Evolutionary conservation across 2,888 invertebrate species (phyloP), one percentile per base, ranked within the genome.

Genomic region (Trissonchulus latispiculum): DNA sequence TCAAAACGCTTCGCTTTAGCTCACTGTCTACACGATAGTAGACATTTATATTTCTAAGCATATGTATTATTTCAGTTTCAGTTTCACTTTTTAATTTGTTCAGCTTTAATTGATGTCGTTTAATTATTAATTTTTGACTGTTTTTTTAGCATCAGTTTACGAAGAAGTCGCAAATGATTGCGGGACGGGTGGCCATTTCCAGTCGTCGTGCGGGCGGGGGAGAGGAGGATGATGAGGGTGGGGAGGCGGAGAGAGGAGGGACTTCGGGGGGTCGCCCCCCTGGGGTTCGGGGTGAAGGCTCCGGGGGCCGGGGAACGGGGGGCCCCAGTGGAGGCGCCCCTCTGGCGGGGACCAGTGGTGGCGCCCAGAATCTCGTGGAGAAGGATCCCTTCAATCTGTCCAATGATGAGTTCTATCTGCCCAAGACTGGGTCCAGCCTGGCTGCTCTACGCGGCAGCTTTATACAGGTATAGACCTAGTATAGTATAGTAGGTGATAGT

Each of bases 381-480:
- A 87, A 93, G 78, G 97, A 99, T 87, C 95, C 95, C 0, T 97
- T 95, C 85, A 99, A 99, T 83, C 90, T 99, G 77, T 95, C 95
- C 0, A 97, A 97, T 84, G 99, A 99, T 82, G 92, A 94, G 88
- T 95, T 87, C 84, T 99, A 99, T 83, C 90, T 91, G 85, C 91
- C 96, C 0, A 90, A 92, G 80, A 91, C 92, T 0, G 91, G 92
- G 89, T 1, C 89, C 91, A 28, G 33, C 18, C 23, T 59, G 18
- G 15, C 23, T n/a, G 28, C 28, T 8, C 32, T 71, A 62, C 8
- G 72, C n/a, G 72, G 72, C 2, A 66, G 66, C n/a, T 36, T 32
- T 33, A 61, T 71, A 69, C 72, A 71, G 36, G 72, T 68, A n/a
- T n/a, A n/a, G n/a, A n/a, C n/a, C n/a, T n/a, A n/a, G n/a, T n/a